Conservation (phyloP, 2,888 invertebrate species). For the Phyto melanocephala region DNA sequence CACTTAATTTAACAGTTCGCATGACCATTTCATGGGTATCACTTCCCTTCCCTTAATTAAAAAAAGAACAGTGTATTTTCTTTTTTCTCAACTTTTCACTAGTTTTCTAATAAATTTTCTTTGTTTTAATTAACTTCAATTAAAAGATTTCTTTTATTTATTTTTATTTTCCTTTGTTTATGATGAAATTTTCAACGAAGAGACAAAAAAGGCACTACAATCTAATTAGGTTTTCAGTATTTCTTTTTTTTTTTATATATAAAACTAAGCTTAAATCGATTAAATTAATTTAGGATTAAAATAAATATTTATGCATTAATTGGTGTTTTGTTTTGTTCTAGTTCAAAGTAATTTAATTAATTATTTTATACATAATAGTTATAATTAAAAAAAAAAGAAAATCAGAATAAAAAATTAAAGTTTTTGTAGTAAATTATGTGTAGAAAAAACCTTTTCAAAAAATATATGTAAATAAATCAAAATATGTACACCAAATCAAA, state of each 20-base stretch:
- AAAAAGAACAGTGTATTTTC: constrained; percentile 9
- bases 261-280: constrained; percentile 62
- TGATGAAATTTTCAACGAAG: constrained; percentile 64
- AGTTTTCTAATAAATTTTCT: constrained; percentile 17
- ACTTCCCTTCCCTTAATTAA: not conserved
- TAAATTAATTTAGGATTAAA: constrained; percentile 44
- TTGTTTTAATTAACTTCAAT: constrained; percentile 17
- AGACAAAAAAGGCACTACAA: constrained; percentile 76
- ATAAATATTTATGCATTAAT: constrained; percentile 62
- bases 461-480: too few species aligned
- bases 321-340: constrained; percentile 62
- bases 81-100: not conserved
- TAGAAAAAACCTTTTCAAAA: too few species aligned
- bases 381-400: too few species aligned
- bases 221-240: constrained; percentile 71
- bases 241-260: constrained; percentile 22
- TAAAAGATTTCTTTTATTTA: constrained; percentile 11
- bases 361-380: too few species aligned
- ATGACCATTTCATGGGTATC: too few species aligned
- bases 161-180: constrained; percentile 28
- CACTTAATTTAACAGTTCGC: too few species aligned
- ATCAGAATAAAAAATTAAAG: too few species aligned
- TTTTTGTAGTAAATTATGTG: too few species aligned
- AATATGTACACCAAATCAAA: too few species aligned
- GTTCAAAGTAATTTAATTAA: too few species aligned